Conservation (phyloP, 2,888 invertebrate species). For the Hirtodrosophila confusa region DNA sequence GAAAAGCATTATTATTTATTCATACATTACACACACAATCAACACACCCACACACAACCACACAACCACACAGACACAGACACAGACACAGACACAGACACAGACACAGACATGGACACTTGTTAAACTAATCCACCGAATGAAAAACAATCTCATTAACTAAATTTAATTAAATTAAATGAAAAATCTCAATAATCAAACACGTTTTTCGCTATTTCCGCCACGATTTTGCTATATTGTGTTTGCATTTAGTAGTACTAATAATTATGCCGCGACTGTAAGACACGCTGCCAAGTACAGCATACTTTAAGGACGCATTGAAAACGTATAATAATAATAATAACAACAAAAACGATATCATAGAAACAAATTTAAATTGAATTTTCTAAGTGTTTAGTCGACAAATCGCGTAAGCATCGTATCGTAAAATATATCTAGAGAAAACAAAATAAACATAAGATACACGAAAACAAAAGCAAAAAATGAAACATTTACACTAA, state of each 20-base stretch:
- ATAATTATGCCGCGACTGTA: constrained; percentile 68
- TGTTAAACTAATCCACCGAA: constrained; percentile 80
- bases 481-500: constrained; percentile 46
- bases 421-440: constrained; percentile 51
- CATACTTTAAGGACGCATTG: constrained; percentile 48
- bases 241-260: constrained; percentile 51
- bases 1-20: constrained; percentile 54
- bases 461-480: constrained; percentile 29
- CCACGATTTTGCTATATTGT: constrained; percentile 45
- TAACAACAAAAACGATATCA: constrained; percentile 26
- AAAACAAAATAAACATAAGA: constrained; percentile 36
- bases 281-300: constrained; percentile 45
- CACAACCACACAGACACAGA: constrained; percentile 3
- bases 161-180: constrained; percentile 66
- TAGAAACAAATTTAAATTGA: constrained; percentile 72
- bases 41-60: constrained; percentile 24
- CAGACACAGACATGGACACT: constrained; percentile 62
- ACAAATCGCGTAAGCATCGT: constrained; percentile 42
- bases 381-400: constrained; percentile 75
- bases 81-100: constrained; percentile 32
- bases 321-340: constrained; percentile 22
- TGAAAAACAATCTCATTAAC: constrained; percentile 76
- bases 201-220: constrained; percentile 62
- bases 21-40: constrained; percentile 21
- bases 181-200: constrained; percentile 32